phyloP scores from a whole-genome alignment of 2,113 vertebrate genomes.

The Nesoenas mayeri region DNA sequence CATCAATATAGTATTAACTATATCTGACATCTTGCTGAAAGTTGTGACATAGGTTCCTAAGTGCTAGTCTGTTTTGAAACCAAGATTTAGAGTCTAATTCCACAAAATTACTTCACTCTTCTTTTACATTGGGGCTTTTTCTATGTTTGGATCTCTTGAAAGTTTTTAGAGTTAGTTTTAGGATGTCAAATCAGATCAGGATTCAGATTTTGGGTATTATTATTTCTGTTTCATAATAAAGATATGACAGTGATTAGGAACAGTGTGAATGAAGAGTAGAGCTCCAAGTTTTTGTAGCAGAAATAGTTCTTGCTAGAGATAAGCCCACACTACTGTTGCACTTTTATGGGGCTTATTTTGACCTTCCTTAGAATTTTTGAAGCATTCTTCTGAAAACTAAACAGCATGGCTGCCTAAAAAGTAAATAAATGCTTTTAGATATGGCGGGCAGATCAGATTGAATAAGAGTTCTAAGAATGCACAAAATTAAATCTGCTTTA shows the following conservation, averaged over 20 bases:
- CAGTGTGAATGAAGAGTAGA: not conserved
- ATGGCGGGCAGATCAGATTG: not conserved
- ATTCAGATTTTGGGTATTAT: not conserved
- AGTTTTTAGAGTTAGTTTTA: not conserved
- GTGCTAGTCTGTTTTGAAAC: not conserved
- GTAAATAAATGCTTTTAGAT: conserved; percentile 21
- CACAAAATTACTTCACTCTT: not conserved
- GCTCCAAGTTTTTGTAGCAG: not conserved
- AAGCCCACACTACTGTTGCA: not conserved
- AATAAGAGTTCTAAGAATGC: not conserved
- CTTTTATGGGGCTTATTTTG: not conserved
- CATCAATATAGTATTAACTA: not conserved
- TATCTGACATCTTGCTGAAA: conserved; percentile 2
- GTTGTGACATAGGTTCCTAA: not conserved
- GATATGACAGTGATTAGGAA: not conserved
- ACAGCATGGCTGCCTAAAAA: not conserved
- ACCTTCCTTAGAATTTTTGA: conserved; percentile 1
- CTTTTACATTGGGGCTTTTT: not conserved
- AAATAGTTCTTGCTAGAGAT: not conserved
- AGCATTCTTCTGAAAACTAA: not conserved
- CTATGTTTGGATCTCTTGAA: not conserved
- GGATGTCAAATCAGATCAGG: conserved; percentile 3
- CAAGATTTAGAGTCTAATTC: not conserved
- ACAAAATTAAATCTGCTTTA: conserved; percentile 3
- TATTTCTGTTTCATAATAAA: not conserved